Base-by-base conservation (phyloP, 2,113 vertebrate species). In the Eclectus roratus region DNA sequence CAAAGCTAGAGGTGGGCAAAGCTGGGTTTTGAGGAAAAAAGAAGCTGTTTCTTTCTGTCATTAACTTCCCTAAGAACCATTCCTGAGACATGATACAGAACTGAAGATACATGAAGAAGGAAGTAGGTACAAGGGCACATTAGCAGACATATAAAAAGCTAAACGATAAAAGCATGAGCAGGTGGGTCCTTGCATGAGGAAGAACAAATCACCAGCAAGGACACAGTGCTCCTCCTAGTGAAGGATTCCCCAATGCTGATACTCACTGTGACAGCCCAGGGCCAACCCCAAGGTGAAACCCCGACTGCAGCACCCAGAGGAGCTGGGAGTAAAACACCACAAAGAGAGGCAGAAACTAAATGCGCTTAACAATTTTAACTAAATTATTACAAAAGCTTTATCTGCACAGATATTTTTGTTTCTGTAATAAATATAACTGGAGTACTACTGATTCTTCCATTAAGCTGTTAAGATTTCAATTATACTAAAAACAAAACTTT, bases 171-270 rank as follows among this genome's bases (percentile, higher is more conserved):
- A 58, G 35, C 35, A 4, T 7, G 16, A 52, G 7, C 44, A 31
- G 28, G 14, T 28, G 5, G 43, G 21, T 46, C 33, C 37, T 19
- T 37, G 24, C 6, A 5, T 4, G 33, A 71, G 50, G 65, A 56
- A 37, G 56, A 29, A 58, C 11, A 3, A 17, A 0, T 17, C 39
- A 53, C 11, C 39, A 53, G n/a, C 13, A 21, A 0, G 1, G 39
- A 21, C n/a, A 47, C 6, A 1, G 0, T 0, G 0, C 7, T 68
- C 46, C 68, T 68, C 46, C 29, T 0, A 0, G 44, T 6, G 1
- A 52, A 79, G 52, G 20, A 12, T 7, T 58, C 44, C 39, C 11
- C 1, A 10, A 5, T 19, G 15, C 28, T 6, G 8, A 31, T 3
- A 2, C 53, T 52, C 2, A 1, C 68, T 1, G 0, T 12, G 27